These are phyloP conservation scores for Allobates femoralis DNA, from an alignment of 2,797 vertebrate genomes.

Conservation along the genomic window DNA sequence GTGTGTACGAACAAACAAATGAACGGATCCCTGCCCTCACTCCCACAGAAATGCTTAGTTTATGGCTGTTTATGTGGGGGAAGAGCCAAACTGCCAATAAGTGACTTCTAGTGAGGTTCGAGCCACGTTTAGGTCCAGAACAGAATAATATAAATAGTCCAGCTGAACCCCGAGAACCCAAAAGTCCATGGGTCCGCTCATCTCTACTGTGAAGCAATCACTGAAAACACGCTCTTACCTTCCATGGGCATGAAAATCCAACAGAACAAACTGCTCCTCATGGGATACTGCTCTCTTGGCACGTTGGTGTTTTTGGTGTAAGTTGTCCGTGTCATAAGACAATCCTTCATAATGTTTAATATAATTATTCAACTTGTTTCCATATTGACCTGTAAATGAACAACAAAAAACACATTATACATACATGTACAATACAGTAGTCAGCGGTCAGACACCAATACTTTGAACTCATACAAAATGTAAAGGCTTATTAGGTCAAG, in stretches of 20 bases:
- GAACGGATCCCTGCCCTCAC: no score
- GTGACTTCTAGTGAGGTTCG: no score
- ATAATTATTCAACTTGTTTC: constrained; percentile 88
- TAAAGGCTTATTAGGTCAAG: neutral
- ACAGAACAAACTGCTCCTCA: constrained; percentile 84
- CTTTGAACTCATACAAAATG: neutral
- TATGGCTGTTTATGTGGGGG: no score
- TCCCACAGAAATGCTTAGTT: no score
- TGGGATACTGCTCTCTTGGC: constrained; percentile 90
- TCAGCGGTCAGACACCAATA: neutral
- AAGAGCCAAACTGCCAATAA: no score
- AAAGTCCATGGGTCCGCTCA: no score
- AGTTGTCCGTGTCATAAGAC: constrained; percentile 85
- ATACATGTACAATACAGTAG: neutral
- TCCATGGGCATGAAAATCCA: constrained; percentile 95
- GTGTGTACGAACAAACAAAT: no score
- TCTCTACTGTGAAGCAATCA: no score
- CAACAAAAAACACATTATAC: neutral
- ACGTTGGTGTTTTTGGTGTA: constrained; percentile 96
- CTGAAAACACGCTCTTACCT: constrained; percentile 78
- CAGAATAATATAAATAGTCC: no score
- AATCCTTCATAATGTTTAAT: constrained; percentile 96
- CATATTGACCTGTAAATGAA: constrained; percentile 84
- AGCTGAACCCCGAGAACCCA: no score
- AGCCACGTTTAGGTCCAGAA: no score